These are phyloP conservation scores for Clupea harengus DNA, from an alignment of 2,113 vertebrate genomes.

Conservation along the genomic window DNA sequence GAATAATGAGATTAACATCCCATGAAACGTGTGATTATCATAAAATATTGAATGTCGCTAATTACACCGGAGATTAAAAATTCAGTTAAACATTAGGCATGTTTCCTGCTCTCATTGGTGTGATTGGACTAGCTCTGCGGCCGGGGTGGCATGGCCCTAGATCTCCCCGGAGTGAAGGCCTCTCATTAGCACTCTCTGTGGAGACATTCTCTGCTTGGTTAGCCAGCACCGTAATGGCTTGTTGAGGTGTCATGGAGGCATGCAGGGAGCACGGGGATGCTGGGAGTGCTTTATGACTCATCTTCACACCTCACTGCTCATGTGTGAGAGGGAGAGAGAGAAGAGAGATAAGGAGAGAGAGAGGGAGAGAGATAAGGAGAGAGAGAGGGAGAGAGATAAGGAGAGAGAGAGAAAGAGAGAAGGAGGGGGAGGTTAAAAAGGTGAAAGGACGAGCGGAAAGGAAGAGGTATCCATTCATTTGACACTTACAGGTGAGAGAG, in stretches of 20 bases:
- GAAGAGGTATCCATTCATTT: neutral
- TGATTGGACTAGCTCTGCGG: neutral
- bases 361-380: neutral
- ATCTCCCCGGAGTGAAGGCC: neutral
- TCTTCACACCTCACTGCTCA: conserved; percentile 42
- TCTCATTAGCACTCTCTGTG: conserved; percentile 27
- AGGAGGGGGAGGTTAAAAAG: neutral
- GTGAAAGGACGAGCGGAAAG: neutral
- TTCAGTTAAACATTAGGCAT: neutral
- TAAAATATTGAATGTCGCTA: neutral
- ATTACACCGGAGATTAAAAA: neutral
- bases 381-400: neutral
- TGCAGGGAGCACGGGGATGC: neutral
- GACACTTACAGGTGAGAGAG: neutral
- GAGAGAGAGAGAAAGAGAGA: neutral
- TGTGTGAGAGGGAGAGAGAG: conserved; percentile 20
- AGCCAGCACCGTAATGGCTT: conserved; percentile 23
- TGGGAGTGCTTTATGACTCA: conserved; percentile 31
- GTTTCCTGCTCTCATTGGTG: neutral
- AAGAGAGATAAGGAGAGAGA: neutral
- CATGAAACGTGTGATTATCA: neutral
- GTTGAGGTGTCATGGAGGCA: conserved; percentile 29
- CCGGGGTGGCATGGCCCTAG: neutral
- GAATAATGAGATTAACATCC: neutral
- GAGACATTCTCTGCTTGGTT: conserved; percentile 45